These are phyloP conservation scores for Cetonia aurata DNA, from an alignment of 2,888 invertebrate species.

Conservation along the genomic window DNA sequence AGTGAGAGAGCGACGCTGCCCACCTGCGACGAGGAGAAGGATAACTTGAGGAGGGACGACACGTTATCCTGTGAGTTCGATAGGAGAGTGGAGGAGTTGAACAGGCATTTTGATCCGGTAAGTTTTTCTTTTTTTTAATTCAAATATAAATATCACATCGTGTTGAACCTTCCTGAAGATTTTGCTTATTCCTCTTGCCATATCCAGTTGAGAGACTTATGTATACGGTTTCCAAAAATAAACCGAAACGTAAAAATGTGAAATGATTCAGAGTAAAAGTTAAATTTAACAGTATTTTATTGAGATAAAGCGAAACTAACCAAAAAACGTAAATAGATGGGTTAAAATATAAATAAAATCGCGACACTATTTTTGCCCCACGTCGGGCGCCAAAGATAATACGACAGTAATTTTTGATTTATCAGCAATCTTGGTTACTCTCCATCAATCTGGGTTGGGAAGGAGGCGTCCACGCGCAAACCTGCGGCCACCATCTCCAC, in stretches of 20 bases:
- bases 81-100: slow-evolving; percentile 81
- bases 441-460: slow-evolving; percentile 88
- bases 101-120: slow-evolving; percentile 82
- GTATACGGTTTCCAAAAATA: too few species aligned
- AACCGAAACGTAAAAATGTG: too few species aligned
- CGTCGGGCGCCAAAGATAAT: too few species aligned
- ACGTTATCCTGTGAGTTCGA: slow-evolving; percentile 83
- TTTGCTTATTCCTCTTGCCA: too few species aligned
- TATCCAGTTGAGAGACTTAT: too few species aligned
- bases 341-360: too few species aligned
- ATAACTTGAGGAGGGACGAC: slow-evolving; percentile 71
- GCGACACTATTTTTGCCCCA: not conserved
- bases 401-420: slow-evolving; percentile 17
- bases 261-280: too few species aligned
- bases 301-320: too few species aligned
- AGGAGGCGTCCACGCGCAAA: slow-evolving; percentile 93
- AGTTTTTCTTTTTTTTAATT: slow-evolving; percentile 51
- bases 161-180: too few species aligned
- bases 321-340: too few species aligned
- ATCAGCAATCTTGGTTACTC: slow-evolving; percentile 81
- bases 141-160: not conserved
- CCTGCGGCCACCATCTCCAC: slow-evolving; percentile 98
- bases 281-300: too few species aligned
- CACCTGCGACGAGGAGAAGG: slow-evolving; percentile 75
- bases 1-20: slow-evolving; percentile 72